Conservation (phyloP, 1,140 invertebrate species). For the Acyrthosiphon pisum region DNA sequence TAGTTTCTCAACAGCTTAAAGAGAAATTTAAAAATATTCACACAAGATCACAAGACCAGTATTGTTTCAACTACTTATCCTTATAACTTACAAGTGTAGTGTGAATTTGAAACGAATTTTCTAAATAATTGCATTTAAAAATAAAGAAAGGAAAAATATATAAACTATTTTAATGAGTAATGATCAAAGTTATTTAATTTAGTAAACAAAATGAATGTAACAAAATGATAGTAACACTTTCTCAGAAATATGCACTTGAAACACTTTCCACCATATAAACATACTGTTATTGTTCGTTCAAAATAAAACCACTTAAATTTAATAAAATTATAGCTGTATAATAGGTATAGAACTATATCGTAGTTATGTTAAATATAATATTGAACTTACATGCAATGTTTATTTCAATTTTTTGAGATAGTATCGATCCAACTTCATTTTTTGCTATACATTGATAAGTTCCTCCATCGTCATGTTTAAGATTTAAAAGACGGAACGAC, state of each 20-base stretch:
- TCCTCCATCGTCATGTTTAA: constrained; percentile 80
- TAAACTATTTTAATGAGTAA: not conserved
- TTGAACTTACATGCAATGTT: constrained; percentile 83
- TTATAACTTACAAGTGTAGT: not conserved
- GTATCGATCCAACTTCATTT: constrained; percentile 88
- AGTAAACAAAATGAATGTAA: constrained; percentile 7
- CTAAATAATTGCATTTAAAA: constrained; percentile 17
- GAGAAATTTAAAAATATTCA: not conserved
- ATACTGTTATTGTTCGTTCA: not conserved
- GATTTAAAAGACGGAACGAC: constrained; percentile 82
- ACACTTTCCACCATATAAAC: not conserved
- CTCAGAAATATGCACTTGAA: constrained; percentile 26
- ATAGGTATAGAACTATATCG: not conserved
- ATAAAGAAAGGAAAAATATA: constrained; percentile 19
- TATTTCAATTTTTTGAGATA: constrained; percentile 86
- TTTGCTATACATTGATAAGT: constrained; percentile 89
- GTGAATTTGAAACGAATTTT: not conserved
- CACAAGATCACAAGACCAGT: not conserved
- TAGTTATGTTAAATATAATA: not conserved
- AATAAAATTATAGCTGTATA: too few relatives aligned
- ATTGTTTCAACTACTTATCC: not conserved
- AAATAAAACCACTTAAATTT: not conserved
- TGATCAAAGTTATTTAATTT: not conserved
- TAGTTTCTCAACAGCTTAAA: not conserved
- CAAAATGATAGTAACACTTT: constrained; percentile 15